These are phyloP conservation scores for Cremastinae sp. DNA, from an alignment of 2,888 invertebrate species.

Conservation along the genomic window DNA sequence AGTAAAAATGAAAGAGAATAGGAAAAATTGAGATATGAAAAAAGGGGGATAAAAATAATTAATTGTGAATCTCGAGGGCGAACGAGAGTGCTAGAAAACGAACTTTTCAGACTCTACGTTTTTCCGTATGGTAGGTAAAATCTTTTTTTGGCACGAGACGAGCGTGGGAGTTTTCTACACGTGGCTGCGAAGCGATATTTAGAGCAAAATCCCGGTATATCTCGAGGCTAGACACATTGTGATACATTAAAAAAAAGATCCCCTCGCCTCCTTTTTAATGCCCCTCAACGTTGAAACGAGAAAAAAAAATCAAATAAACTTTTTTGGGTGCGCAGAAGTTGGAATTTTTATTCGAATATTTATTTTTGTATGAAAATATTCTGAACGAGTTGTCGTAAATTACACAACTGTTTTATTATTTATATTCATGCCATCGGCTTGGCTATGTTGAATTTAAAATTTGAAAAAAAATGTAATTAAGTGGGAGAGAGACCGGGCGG, in stretches of 20 bases:
- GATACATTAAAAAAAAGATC: slow-evolving; percentile 35
- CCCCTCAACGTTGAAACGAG: no score
- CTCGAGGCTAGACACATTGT: slow-evolving; percentile 55
- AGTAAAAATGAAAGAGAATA: not conserved
- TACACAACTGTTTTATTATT: no score
- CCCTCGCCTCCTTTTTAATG: no score
- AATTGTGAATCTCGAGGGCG: not conserved
- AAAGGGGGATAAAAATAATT: no score
- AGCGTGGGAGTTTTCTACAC: slow-evolving; percentile 60
- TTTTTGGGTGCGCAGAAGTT: no score
- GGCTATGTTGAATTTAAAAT: no score
- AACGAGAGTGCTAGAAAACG: not conserved
- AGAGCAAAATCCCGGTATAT: slow-evolving; percentile 30
- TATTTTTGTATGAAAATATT: no score
- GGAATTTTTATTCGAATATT: no score
- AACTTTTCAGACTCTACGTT: slow-evolving; percentile 31
- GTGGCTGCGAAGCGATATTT: slow-evolving; percentile 45
- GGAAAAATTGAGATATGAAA: not conserved
- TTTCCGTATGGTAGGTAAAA: slow-evolving; percentile 33
- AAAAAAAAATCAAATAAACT: not conserved
- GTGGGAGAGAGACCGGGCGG: no score
- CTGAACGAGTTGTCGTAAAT: no score
- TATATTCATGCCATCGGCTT: no score
- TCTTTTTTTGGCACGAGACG: slow-evolving; percentile 60
- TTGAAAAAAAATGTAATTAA: no score